phyloP scores from a whole-genome alignment of 2,888 invertebrate genomes.

The Aleiodes testaceus region DNA sequence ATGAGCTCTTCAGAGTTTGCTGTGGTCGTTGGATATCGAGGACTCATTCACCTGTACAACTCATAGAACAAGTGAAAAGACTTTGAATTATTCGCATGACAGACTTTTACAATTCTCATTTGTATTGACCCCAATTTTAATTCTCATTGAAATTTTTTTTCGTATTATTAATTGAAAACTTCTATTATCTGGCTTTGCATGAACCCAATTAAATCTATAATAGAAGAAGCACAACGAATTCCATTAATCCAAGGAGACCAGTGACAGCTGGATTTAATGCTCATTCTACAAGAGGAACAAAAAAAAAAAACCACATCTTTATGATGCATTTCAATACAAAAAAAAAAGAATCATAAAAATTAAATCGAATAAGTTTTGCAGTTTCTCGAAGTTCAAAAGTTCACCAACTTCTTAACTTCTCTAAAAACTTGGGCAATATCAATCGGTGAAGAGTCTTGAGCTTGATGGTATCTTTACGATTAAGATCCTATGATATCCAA shows the following conservation, averaged over 20 bases:
- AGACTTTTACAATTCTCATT: constrained; percentile 17
- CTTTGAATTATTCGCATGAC: constrained; percentile 18
- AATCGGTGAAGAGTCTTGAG: background rate
- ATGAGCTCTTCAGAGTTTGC: constrained; percentile 4
- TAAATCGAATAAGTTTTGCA: constrained; percentile 17
- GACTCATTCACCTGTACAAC: constrained; percentile 25
- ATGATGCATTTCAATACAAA: constrained; percentile 15
- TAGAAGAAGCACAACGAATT: background rate
- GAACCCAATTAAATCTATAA: background rate
- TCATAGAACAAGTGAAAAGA: constrained; percentile 20
- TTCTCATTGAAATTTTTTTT: constrained; percentile 1
- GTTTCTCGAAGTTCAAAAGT: background rate
- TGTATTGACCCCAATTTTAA: background rate
- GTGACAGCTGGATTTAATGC: too few relatives aligned
- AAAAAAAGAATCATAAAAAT: constrained; percentile 1
- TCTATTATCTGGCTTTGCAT: background rate
- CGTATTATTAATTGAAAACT: background rate
- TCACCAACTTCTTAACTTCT: background rate
- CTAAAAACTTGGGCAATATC: constrained; percentile 20
- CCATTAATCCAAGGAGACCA: background rate
- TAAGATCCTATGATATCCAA: background rate
- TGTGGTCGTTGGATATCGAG: constrained; percentile 16
- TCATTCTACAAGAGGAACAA: background rate
- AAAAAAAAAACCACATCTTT: constrained; percentile 9
- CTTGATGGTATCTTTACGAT: constrained; percentile 7